Percentiles rank a stretch among this genome's conserved stretches.
phyloP scores from a whole-genome alignment of 2,888 invertebrate species.

The Zelleria hepariella region DNA sequence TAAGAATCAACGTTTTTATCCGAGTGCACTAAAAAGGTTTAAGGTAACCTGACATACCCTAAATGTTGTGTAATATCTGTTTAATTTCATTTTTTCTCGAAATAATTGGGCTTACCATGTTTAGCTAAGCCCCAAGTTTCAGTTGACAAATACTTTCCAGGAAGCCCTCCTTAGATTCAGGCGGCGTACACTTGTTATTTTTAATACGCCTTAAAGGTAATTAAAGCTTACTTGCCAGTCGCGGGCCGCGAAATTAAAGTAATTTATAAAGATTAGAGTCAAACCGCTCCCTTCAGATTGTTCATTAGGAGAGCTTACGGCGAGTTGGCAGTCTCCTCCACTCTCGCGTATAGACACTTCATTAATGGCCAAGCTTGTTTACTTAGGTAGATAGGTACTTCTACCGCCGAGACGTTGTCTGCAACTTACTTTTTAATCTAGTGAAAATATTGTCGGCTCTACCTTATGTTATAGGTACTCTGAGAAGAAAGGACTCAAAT shows the following conservation, averaged over 20 bases:
- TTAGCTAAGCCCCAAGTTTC: neutral
- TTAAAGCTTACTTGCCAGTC: neutral
- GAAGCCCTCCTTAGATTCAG: neutral
- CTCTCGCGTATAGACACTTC: neutral
- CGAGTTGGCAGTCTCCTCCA: neutral
- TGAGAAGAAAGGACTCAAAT: too few relatives aligned
- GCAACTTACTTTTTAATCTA: neutral
- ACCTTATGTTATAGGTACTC: too few relatives aligned
- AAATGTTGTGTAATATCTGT: too few relatives aligned
- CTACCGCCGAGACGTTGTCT: too few relatives aligned
- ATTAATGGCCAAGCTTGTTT: neutral
- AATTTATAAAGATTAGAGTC: constrained; percentile 40
- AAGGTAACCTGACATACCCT: too few relatives aligned
- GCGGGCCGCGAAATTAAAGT: constrained; percentile 24
- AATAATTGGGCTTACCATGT: neutral
- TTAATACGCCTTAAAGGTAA: neutral
- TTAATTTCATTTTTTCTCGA: neutral
- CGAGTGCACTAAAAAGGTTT: too few relatives aligned
- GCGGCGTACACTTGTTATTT: neutral
- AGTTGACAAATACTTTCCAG: neutral
- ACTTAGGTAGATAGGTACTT: too few relatives aligned
- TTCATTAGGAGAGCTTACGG: constrained; percentile 4
- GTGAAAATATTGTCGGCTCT: neutral
- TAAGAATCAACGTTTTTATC: too few relatives aligned
- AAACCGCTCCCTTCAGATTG: constrained; percentile 12